phyloP scores from a whole-genome alignment of 2,113 vertebrate species.

The Melanerpes formicivorus region DNA sequence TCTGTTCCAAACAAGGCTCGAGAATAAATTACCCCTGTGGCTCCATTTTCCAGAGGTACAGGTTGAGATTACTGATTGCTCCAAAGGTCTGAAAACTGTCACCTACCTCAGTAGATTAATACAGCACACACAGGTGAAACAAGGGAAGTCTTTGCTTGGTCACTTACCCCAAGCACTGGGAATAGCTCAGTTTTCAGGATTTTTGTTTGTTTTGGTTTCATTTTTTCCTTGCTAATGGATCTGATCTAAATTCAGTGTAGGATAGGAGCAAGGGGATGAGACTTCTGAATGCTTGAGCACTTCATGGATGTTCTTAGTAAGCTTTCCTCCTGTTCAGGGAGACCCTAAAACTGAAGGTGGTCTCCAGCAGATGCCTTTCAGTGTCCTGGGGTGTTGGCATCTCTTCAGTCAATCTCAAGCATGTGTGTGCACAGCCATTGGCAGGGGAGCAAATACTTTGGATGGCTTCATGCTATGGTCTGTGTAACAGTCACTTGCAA shows the following conservation, averaged over 20 bases:
- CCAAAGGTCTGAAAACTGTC: background rate
- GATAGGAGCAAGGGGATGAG: background rate
- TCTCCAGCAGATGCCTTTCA: background rate
- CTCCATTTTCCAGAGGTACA: background rate
- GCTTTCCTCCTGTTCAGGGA: background rate
- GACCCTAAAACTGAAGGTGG: background rate
- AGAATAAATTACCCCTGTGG: background rate
- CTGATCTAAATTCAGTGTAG: background rate
- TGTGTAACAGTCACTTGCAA: background rate
- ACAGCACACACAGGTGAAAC: background rate
- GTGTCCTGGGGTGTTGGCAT: background rate
- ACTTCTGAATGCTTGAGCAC: background rate
- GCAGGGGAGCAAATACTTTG: background rate
- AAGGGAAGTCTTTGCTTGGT: background rate
- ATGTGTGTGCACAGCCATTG: rapidly evolving
- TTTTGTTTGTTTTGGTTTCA: background rate
- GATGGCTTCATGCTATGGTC: background rate
- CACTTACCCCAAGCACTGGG: background rate
- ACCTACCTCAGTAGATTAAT: background rate
- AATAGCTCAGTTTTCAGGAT: background rate
- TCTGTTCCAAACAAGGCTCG: background rate
- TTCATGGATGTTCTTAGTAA: background rate
- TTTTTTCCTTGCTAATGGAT: background rate
- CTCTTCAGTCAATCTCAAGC: background rate
- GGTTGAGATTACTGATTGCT: background rate